Percentiles rank a stretch among this genome's conserved stretches.
phyloP scores from a whole-genome alignment of 2,888 invertebrate species.

The Odiellus spinosus region DNA sequence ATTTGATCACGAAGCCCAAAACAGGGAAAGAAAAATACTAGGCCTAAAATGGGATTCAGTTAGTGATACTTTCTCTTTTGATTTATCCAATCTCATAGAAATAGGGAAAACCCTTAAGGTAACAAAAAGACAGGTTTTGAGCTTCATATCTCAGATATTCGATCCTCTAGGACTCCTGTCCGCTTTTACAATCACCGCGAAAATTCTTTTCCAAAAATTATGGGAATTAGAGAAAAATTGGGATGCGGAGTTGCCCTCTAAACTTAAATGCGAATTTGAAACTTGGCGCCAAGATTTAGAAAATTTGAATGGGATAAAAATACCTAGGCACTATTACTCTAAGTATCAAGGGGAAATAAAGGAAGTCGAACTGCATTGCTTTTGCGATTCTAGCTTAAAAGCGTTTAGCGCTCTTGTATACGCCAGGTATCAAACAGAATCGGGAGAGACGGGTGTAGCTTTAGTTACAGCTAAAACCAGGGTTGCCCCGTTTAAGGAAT shows the following conservation, averaged over 20 bases:
- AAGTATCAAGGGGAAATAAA: neutral
- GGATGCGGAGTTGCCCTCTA: conserved; percentile 19
- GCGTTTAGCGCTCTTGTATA: conserved; percentile 19
- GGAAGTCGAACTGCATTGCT: conserved; percentile 9
- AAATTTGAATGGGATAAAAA: neutral
- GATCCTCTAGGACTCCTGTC: conserved; percentile 18
- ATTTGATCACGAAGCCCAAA: no score
- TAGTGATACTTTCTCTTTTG: no score
- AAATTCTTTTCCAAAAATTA: conserved; percentile 20
- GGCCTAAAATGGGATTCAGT: no score
- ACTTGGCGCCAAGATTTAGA: conserved; percentile 1
- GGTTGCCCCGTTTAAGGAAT: conserved; percentile 19
- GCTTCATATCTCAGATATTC: neutral
- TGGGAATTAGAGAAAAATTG: conserved; percentile 19
- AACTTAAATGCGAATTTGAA: conserved; percentile 1
- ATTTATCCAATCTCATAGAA: no score
- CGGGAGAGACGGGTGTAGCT: conserved; percentile 10
- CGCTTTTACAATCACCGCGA: conserved; percentile 13
- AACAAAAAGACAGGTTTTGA: no score
- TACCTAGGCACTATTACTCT: conserved; percentile 5
- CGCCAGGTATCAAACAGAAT: conserved; percentile 5
- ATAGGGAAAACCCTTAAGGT: no score
- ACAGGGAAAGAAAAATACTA: no score
- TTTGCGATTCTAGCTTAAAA: conserved; percentile 19
- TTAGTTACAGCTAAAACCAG: neutral